Percentiles rank a stretch among this genome's conserved stretches.
phyloP scores from a whole-genome alignment of 2,888 invertebrate genomes.

The Ephialtes manifestator region DNA sequence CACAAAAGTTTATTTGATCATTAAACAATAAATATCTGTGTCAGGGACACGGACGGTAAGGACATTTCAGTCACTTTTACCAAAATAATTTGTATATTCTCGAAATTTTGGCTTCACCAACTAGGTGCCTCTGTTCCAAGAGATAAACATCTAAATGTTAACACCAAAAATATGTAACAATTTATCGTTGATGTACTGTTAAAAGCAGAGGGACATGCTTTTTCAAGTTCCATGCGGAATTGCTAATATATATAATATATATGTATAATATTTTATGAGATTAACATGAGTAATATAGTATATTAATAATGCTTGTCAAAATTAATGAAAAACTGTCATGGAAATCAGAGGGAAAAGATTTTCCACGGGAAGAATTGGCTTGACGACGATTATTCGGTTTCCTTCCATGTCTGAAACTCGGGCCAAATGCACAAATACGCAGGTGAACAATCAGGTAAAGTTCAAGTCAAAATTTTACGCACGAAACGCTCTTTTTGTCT shows the following conservation, averaged over 20 bases:
- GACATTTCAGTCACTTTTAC: too few relatives aligned
- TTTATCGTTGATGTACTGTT: too few relatives aligned
- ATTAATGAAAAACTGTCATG: conserved; percentile 4
- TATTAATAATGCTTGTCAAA: background rate
- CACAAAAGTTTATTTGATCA: too few relatives aligned
- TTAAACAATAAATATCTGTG: too few relatives aligned
- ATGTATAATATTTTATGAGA: background rate
- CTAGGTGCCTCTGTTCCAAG: too few relatives aligned
- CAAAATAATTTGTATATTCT: too few relatives aligned
- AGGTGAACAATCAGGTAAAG: conserved; percentile 69
- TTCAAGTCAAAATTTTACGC: conserved; percentile 52
- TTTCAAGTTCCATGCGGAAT: too few relatives aligned
- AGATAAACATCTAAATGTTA: too few relatives aligned
- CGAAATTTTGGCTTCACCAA: too few relatives aligned
- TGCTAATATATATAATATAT: background rate
- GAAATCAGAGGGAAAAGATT: conserved; percentile 2
- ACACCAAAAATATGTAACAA: too few relatives aligned
- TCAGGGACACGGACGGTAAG: too few relatives aligned
- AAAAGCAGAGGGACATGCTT: too few relatives aligned
- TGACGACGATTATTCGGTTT: conserved; percentile 47
- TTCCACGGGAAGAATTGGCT: conserved; percentile 14
- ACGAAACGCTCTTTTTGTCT: conserved; percentile 45
- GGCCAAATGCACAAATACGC: conserved; percentile 32
- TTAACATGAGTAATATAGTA: background rate
- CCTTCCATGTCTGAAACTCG: conserved; percentile 65